A percentile compares a stretch with the other conserved stretches of the same genome.
phyloP scores from a whole-genome alignment of 2,113 vertebrate species.

The Mixornis gularis region DNA sequence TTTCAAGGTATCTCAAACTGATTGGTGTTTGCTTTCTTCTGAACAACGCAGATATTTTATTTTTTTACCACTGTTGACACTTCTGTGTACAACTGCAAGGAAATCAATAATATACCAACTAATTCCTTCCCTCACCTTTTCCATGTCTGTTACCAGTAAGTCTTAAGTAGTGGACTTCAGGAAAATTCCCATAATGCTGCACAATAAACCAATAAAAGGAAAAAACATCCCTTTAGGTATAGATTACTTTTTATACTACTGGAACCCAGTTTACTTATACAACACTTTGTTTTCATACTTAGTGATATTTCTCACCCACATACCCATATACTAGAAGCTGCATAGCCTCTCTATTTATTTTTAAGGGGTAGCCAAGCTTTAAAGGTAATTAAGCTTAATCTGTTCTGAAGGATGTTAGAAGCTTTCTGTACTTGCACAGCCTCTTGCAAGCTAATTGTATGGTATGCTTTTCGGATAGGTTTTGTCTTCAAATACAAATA shows the following conservation, averaged over 20 bases:
- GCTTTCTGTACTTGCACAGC: conserved; percentile 62
- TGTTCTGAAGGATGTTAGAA: conserved; percentile 59
- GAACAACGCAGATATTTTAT: conserved; percentile 4
- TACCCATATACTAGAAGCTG: conserved; percentile 41
- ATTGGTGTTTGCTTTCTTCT: neutral
- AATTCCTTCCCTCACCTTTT: conserved; percentile 1
- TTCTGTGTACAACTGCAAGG: conserved; percentile 12
- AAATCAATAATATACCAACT: neutral
- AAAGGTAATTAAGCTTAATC: conserved; percentile 42
- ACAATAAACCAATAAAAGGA: conserved; percentile 39
- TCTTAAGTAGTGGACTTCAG: conserved; percentile 31
- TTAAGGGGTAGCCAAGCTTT: conserved; percentile 60
- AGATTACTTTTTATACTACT: conserved; percentile 50
- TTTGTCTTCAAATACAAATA: conserved; percentile 45
- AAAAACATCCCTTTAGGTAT: neutral
- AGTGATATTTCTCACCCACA: neutral
- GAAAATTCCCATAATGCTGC: conserved; percentile 36
- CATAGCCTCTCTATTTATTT: conserved; percentile 58
- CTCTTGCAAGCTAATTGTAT: conserved; percentile 53
- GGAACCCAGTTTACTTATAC: conserved; percentile 47
- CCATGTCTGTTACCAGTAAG: conserved; percentile 6
- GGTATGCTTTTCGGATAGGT: conserved; percentile 51
- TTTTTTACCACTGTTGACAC: conserved; percentile 33
- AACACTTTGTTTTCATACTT: conserved; percentile 18
- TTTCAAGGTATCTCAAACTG: neutral